Evolutionary conservation across 1,140 invertebrate species (phyloP).

Genomic region (Drosophila malerkotliana): DNA sequence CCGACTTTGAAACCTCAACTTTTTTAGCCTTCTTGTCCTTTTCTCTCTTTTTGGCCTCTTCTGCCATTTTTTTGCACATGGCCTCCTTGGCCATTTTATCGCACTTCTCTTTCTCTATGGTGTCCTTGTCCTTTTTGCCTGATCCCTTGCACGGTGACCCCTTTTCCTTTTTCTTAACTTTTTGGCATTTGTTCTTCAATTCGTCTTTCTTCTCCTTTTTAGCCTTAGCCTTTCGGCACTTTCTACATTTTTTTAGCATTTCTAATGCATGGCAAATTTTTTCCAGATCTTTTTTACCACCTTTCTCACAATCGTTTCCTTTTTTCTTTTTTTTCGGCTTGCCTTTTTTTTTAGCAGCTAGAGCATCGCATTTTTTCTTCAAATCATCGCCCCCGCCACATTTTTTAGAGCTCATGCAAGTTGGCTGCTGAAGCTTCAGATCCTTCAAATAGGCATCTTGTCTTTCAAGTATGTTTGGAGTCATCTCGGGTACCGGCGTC

Average conservation of each 20-base stretch:
- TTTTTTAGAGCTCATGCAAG: not conserved
- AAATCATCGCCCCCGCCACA: not conserved
- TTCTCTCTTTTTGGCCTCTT: not conserved
- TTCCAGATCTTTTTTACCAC: slow-evolving; percentile 5
- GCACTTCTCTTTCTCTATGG: not conserved
- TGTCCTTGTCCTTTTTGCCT: not conserved
- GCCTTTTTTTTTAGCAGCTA: slow-evolving; percentile 10
- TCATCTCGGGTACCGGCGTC: not conserved
- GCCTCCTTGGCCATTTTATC: not conserved
- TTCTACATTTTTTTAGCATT: slow-evolving; percentile 11
- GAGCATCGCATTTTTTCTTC: slow-evolving; percentile 5
- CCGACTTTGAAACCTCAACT: not conserved
- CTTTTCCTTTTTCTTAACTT: too few relatives aligned
- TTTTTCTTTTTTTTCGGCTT: not conserved
- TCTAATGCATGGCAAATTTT: slow-evolving; percentile 19
- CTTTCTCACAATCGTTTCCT: slow-evolving; percentile 5
- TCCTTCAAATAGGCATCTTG: not conserved
- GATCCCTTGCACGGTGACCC: not conserved
- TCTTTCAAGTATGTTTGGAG: not conserved
- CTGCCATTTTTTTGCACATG: not conserved
- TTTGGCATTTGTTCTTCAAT: too few relatives aligned
- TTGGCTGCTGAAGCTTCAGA: not conserved
- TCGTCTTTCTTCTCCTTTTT: not conserved
- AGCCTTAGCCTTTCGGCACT: not conserved
- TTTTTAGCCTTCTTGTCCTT: not conserved